Evolutionary conservation across 2,113 vertebrate genomes (phyloP).

Genomic region (Scomber japonicus): DNA sequence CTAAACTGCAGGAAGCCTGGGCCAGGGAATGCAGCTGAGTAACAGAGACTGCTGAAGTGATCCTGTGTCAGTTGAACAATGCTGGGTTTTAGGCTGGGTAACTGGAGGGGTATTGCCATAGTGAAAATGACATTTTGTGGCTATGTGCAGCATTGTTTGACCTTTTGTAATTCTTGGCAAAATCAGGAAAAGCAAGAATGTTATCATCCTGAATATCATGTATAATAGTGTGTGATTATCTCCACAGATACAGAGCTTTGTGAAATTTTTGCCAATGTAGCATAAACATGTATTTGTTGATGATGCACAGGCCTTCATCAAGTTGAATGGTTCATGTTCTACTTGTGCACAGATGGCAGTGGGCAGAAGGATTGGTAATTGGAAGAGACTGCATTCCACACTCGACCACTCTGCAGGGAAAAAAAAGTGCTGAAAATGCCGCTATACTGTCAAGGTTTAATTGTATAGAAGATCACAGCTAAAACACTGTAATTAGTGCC

Average conservation of each 20-base stretch:
- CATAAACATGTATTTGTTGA: slow-evolving; percentile 55
- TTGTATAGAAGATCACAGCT: slow-evolving; percentile 50
- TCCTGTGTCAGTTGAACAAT: slow-evolving; percentile 35
- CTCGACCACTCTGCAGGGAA: slow-evolving; percentile 33
- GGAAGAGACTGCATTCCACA: slow-evolving; percentile 37
- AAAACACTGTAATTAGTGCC: slow-evolving; percentile 70
- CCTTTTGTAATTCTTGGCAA: not conserved
- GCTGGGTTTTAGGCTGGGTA: slow-evolving; percentile 15
- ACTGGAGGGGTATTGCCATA: not conserved
- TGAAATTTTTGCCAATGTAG: slow-evolving; percentile 20
- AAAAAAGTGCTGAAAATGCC: slow-evolving; percentile 32
- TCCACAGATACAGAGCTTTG: slow-evolving; percentile 28
- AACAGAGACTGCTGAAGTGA: slow-evolving; percentile 17
- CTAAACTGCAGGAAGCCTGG: slow-evolving; percentile 31
- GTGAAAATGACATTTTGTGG: slow-evolving; percentile 9
- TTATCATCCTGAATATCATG: not conserved
- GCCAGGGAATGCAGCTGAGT: slow-evolving; percentile 10
- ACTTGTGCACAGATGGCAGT: slow-evolving; percentile 68
- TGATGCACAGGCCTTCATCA: slow-evolving; percentile 22
- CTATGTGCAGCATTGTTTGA: not conserved
- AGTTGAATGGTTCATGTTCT: slow-evolving; percentile 49
- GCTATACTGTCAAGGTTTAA: slow-evolving; percentile 31
- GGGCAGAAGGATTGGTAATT: slow-evolving; percentile 71
- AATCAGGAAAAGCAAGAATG: not conserved
- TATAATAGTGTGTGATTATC: not conserved